Base-by-base conservation (phyloP, 1,140 invertebrate species). In the Lordiphosa stackelbergi region DNA sequence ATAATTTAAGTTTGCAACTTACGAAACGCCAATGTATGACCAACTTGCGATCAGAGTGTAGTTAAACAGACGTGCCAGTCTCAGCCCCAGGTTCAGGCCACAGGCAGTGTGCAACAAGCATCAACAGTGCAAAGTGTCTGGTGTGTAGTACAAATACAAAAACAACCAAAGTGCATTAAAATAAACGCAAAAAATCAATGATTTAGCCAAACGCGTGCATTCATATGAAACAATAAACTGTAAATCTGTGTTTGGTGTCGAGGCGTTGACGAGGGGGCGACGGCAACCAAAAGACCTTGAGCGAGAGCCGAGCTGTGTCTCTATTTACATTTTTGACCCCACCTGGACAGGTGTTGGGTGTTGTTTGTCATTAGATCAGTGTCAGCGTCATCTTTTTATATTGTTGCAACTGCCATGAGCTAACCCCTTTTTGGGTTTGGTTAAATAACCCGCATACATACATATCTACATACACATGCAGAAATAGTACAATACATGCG, bases 171-270 rank as follows among this genome's bases (percentile, higher is more conserved):
- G 56, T 79, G 53, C 35, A 54, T 70, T 66, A 79, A 73, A 74
- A 73, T 57, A 68, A 73, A 62, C 28, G 36, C 46, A 72, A 73
- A 73, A 77, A 79, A 79, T 79, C 75, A 75, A 79, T 79, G 71
- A 35, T 36, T 31, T 71, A 24, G 48, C 36, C 49, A 51, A 48
- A 43, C 37, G 46, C 47, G 58, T 28, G 53, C 36, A 46, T 42
- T 34, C n/a, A 38, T 57, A 31, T 49, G 52, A 35, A 55, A 43
- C 34, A 34, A 22, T 28, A 49, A 55, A 28, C 43, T 46, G 43
- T 46, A 46, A 46, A 46, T 46, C 31, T 46, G 31, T 43, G n/a
- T 43, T 28, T 35, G 60, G n/a, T n/a, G 7, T n/a, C 24, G 40
- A 47, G 42, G 52, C 42, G 37, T 12, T 46, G 37, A 49, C 13